Percentiles rank a stretch among this genome's conserved stretches.
Evolutionary conservation across 2,797 vertebrate species (phyloP).

Genomic region (Eidolon dupreanum): DNA sequence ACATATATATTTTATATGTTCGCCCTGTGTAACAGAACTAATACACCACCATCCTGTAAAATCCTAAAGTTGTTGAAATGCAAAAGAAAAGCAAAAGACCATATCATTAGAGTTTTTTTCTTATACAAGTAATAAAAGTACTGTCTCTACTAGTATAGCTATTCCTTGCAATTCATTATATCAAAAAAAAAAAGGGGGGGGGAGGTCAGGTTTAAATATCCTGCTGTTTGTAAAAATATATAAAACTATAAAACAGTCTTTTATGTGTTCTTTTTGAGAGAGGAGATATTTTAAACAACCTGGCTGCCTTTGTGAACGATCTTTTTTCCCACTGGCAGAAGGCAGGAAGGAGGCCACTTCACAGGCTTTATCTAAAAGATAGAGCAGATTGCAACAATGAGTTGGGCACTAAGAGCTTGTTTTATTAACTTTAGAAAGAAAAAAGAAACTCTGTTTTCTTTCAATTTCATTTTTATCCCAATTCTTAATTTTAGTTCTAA

Average conservation of each 20-base stretch:
- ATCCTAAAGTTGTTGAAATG: background rate
- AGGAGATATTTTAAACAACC: slow-evolving; percentile 60
- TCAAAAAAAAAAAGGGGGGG: slow-evolving; percentile 46
- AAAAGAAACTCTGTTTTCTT: slow-evolving; percentile 69
- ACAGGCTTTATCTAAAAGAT: slow-evolving; percentile 9
- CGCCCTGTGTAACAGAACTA: background rate
- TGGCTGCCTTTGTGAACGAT: slow-evolving; percentile 73
- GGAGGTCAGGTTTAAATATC: slow-evolving; percentile 71
- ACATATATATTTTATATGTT: background rate
- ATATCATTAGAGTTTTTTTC: slow-evolving; percentile 16
- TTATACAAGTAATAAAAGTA: background rate
- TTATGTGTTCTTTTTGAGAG: slow-evolving; percentile 63
- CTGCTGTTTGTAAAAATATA: slow-evolving; percentile 63
- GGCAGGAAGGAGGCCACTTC: slow-evolving; percentile 51
- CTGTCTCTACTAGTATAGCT: slow-evolving; percentile 43
- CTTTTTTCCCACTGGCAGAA: slow-evolving; percentile 78
- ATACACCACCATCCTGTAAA: background rate
- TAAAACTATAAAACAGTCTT: slow-evolving; percentile 10
- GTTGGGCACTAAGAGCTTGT: slow-evolving; percentile 59
- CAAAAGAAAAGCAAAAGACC: slow-evolving; percentile 47
- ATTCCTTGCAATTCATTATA: slow-evolving; percentile 49
- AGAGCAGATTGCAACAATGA: slow-evolving; percentile 68
- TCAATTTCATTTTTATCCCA: slow-evolving; percentile 60
- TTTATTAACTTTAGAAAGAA: slow-evolving; percentile 71
- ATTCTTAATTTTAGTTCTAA: slow-evolving; percentile 55